Conservation (phyloP, 2,797 vertebrate species). For the Etheostoma nigrum region DNA sequence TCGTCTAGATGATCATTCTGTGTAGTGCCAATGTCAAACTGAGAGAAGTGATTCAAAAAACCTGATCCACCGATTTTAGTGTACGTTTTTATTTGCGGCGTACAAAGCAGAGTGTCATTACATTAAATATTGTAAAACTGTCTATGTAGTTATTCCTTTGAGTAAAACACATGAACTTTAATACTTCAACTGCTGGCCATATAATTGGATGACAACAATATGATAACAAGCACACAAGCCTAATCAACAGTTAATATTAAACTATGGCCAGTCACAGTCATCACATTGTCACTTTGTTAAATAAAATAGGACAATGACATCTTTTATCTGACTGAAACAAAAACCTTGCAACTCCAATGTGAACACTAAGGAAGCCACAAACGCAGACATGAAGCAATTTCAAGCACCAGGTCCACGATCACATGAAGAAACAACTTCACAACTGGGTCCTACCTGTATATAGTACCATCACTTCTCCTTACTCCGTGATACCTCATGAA, state of each 20-base stretch:
- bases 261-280: too few relatives aligned
- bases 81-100: too few relatives aligned
- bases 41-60: too few relatives aligned
- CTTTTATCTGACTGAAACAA: background rate
- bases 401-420: background rate
- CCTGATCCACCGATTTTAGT: too few relatives aligned
- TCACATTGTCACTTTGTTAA: background rate
- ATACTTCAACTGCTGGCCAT: too few relatives aligned
- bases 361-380: background rate
- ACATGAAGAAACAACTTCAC: conserved; percentile 8
- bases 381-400: conserved; percentile 1
- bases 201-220: too few relatives aligned
- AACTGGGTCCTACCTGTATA: conserved; percentile 3
- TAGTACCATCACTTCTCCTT: background rate
- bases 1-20: background rate
- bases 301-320: background rate
- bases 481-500: conserved; percentile 7
- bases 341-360: background rate
- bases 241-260: too few relatives aligned
- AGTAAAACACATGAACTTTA: too few relatives aligned
- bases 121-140: too few relatives aligned
- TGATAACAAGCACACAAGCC: background rate
- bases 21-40: background rate
- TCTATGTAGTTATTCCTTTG: too few relatives aligned
- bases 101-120: too few relatives aligned